Evolutionary conservation across 2,888 invertebrate species (phyloP), one percentile per base, ranked within the genome.

Genomic region (Temnothorax rugatulus): DNA sequence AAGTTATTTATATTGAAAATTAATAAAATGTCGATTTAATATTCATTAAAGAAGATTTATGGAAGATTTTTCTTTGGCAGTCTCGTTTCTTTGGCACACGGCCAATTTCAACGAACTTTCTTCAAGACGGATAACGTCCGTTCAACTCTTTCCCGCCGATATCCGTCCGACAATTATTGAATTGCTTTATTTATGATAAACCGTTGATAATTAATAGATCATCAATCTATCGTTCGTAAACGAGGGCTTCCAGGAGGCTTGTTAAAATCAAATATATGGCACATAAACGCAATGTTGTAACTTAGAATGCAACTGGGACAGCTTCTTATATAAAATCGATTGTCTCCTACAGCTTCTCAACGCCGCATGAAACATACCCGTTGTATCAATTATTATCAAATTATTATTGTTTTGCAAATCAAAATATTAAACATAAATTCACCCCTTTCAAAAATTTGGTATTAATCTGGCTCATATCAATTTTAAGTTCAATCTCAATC

Each of bases 21-120:
- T 73, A 73, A 41, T 73, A 59, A 73, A 73, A 73, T 25, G 57
- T 59, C 57, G 59, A 73, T 73, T 73, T 73, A 73, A 54, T 44
- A 73, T 57, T 73, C 25, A 38, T 73, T 57, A 59, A 73, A 18
- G 25, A 57, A 73, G 59, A 73, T 73, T 73, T 73, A 59, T 41
- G 25, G 8, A 25, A 18, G 59, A 25, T 59, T 73, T 41, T 73
- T 44, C 59, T 73, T 73, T 25, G 13, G 59, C 44, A 44, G 18
- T 73, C 25, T 73, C 25, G 5, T 73, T 73, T 57, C 73, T 57
- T 73, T 59, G 73, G 73, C 41, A 73, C 41, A 41, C 1, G 4
- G 47, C 61, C 74, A 74, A 61, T 61, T 74, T 61, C 44, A 61
- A n/a, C 74, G 47, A 61, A 47, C n/a, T 74, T 61, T 61, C 74